These are phyloP conservation scores for Gymnothorax javanicus DNA, from an alignment of 2,797 vertebrate genomes.

Conservation along the genomic window DNA sequence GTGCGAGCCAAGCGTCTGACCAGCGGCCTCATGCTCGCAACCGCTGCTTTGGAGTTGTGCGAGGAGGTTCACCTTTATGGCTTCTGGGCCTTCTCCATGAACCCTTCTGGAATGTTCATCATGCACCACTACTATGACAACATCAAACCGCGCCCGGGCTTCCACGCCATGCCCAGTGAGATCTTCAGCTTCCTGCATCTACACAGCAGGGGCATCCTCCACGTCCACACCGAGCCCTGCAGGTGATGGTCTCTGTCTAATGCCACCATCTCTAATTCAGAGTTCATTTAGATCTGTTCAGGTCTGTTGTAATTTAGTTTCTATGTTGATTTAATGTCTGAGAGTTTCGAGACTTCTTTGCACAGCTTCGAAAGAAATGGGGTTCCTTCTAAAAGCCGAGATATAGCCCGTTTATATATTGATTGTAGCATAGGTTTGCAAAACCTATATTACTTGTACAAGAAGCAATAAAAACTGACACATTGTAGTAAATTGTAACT, in stretches of 20 bases:
- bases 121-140: constrained; percentile 99
- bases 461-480: constrained; percentile 36
- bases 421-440: constrained; percentile 46
- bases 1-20: constrained; percentile 91
- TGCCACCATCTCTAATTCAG: neutral
- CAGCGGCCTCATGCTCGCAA: constrained; percentile 93
- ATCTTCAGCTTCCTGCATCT: constrained; percentile 97
- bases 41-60: constrained; percentile 92
- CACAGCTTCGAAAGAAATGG: constrained; percentile 34
- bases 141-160: constrained; percentile 93
- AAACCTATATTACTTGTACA: constrained; percentile 37
- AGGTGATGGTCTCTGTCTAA: constrained; percentile 66
- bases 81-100: constrained; percentile 98
- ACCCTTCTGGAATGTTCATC: constrained; percentile 90
- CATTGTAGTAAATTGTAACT: constrained; percentile 54
- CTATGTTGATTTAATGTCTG: neutral
- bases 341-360: constrained; percentile 25
- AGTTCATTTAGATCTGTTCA: neutral
- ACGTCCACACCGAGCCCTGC: constrained; percentile 89
- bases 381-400: constrained; percentile 34
- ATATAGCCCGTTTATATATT: constrained; percentile 51
- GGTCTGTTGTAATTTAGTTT: neutral
- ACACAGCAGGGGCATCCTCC: constrained; percentile 91
- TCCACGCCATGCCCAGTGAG: constrained; percentile 97
- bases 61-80: constrained; percentile 97